Evolutionary conservation across 2,113 vertebrate species (phyloP), one percentile per base, ranked within the genome.

Genomic region (Psettodes erumei): DNA sequence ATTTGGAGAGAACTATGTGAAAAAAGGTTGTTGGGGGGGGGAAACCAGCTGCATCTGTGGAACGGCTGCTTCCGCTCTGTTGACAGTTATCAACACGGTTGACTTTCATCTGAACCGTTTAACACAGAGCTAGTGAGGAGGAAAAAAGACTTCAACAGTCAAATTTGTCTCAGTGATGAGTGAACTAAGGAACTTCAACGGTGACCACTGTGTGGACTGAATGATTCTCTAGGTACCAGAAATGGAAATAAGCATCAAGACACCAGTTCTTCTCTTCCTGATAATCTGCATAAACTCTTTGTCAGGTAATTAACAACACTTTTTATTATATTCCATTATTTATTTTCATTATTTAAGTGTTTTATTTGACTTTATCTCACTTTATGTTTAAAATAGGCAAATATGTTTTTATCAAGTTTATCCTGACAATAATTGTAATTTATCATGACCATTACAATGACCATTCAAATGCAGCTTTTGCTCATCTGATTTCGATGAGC

Each of bases 261-360:
- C 21, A 9, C 10, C 6, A 0, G 4, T 75, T 50, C 33, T 86
- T 25, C 3, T 78, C 32, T 21, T 88, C 25, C 8, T 89, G n/a
- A 40, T 85, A 16, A 15, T 82, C 67, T 69, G 4, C 9, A 32
- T 79, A 7, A 75, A 18, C 66, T 30, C 19, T 77, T 45, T 75
- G 4, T 63, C 91, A 88, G 90, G 91, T 93, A 89, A 86, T 60
- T 59, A 59, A 42, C 25, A 45, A n/a, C 23, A 50, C 59, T 84
- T 70, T 45, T 60, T 51, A 50, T 15, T 1, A 2, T 0, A 19
- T 53, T 16, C 3, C 19, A 5, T 55, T 2, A 53, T 8, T 16
- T 1, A 18, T 45, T 45, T 10, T 19, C 16, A 18, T 2, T 16
- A 18, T 45, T 19, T 45, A n/a, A n/a, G n/a, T n/a, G 1, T 55